Evolutionary conservation across 1,140 invertebrate species (phyloP).

Genomic region (Meloidogyne hapla): DNA sequence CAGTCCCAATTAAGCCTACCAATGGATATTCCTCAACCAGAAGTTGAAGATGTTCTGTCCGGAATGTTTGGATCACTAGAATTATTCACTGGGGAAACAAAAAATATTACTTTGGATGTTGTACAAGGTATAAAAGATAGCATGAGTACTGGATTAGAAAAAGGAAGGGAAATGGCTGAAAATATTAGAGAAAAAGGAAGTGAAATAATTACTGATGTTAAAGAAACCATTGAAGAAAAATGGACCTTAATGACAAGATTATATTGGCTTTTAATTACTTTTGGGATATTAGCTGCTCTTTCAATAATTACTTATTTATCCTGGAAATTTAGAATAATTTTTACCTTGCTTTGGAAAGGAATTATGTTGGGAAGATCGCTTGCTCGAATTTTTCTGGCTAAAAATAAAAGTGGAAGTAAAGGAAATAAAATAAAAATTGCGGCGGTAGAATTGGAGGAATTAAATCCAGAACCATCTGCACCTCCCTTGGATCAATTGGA

Average conservation of each 20-base stretch:
- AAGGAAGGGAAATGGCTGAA: neutral
- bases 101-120: too few species aligned
- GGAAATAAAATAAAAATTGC: neutral
- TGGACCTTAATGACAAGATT: neutral
- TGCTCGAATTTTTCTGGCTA: neutral
- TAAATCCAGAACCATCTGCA: neutral
- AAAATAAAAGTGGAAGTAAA: neutral
- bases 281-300: too few species aligned
- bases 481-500: neutral
- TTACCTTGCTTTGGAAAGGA: neutral
- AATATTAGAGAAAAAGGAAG: slow-evolving; percentile 6
- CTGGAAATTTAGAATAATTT: too few species aligned
- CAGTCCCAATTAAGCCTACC: neutral
- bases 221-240: neutral
- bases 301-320: too few species aligned
- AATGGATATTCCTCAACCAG: neutral
- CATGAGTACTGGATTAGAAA: neutral
- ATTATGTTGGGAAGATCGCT: neutral
- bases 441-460: slow-evolving; percentile 6
- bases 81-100: neutral
- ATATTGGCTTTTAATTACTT: too few species aligned
- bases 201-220: neutral
- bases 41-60: neutral
- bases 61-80: neutral
- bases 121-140: neutral